Evolutionary conservation across 2,888 invertebrate species (phyloP), one percentile per base, ranked within the genome.

Genomic region (Pseudoips prasinana): DNA sequence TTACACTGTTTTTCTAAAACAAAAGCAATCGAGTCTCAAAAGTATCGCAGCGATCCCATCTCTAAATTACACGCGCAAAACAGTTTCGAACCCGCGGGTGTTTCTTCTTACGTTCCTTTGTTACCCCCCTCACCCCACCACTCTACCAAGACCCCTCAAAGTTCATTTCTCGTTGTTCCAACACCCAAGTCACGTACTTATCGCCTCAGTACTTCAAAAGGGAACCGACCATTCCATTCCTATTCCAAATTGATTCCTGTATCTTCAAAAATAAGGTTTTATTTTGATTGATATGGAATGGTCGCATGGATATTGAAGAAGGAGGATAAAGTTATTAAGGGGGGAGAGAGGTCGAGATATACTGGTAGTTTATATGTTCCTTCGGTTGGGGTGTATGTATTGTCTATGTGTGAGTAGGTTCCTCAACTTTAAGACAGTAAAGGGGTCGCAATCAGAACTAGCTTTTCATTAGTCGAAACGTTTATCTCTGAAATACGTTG

Each of bases 391-490:
- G 7, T 20, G 46, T 43, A 45, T 30, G 38, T 43, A 40, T 29
- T 49, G 41, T 63, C 56, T 49, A 45, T 70, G 65, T 77, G 79
- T 81, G 82, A 57, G 79, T 61, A 7, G 20, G 20, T 67, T 67
- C 58, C 76, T 70, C 66, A 83, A 80, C 78, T 82, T 83, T 81
- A 84, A 88, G 86, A 88, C 83, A 82, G 84, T 83, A 80, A 73
- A 68, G 79, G 79, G 84, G 78, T 78, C 82, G 85, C 84, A 86
- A 86, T 86, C 85, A 84, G 77, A 74, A 73, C 70, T 66, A 67
- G 73, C 78, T 83, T 84, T 84, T 86, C 86, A 87, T 87, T 86
- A 84, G 81, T 73, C 66, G 69, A 74, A 79, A 83, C 79, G 78
- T 84, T 81, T 83, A 84, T 84, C 81, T 67, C 65, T 71, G 73